Evolutionary conservation across 1,140 invertebrate genomes (phyloP).

Genomic region (Magallana angulata): DNA sequence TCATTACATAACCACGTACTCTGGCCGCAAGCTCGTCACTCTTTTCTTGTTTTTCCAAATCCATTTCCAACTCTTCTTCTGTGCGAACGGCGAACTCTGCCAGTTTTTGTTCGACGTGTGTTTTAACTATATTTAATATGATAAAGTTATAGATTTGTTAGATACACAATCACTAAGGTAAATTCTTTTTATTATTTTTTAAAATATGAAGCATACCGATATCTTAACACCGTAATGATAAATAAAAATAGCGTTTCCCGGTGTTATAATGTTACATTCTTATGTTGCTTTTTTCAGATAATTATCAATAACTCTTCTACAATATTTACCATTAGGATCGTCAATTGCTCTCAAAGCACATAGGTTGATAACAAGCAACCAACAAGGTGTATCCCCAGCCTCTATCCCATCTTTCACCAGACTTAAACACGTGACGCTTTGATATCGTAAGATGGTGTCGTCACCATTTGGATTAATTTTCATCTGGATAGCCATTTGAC

Average conservation of each 20-base stretch:
- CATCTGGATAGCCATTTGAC: conserved; percentile 62
- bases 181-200: background rate
- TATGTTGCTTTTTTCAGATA: background rate
- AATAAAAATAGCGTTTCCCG: background rate
- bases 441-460: conserved; percentile 49
- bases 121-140: conserved; percentile 47
- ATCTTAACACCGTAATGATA: background rate
- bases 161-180: background rate
- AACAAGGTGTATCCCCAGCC: conserved; percentile 62
- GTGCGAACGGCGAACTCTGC: conserved; percentile 55
- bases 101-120: conserved; percentile 59
- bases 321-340: conserved; percentile 57
- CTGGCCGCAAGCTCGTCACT: conserved; percentile 47
- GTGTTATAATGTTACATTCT: background rate
- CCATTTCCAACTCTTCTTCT: conserved; percentile 52
- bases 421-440: conserved; percentile 59
- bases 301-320: too few species aligned
- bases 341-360: conserved; percentile 54
- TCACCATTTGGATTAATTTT: conserved; percentile 41
- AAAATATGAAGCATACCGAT: too few species aligned
- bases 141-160: too few species aligned
- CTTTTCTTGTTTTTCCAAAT: conserved; percentile 49
- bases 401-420: conserved; percentile 59
- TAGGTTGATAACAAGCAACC: conserved; percentile 64
- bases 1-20: conserved; percentile 31